phyloP scores from a whole-genome alignment of 30 jellyfish, hydroid and myxozoan genomes.

The Aurelia coerulea region DNA sequence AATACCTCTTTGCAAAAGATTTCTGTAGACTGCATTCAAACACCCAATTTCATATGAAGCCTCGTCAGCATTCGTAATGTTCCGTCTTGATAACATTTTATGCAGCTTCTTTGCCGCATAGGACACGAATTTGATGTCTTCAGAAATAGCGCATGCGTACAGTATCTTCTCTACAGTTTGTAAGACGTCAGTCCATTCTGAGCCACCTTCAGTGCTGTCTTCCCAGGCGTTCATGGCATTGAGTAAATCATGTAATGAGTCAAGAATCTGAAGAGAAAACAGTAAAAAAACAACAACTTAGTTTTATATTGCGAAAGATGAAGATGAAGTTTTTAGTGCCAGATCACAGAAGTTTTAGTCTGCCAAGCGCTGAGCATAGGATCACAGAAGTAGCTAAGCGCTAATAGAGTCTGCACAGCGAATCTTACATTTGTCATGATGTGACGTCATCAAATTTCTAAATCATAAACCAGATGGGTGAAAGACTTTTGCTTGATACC shows the following conservation, averaged over 20 bases:
- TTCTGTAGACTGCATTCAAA: conserved; percentile 49
- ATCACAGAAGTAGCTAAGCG: no score
- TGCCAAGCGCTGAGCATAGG: no score
- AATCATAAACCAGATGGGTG: no score
- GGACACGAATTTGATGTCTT: conserved; percentile 65
- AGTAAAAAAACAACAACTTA: not conserved
- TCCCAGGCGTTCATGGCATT: conserved; percentile 96
- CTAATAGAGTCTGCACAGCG: no score
- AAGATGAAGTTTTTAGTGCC: no score
- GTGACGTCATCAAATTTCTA: no score
- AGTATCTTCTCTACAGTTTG: conserved; percentile 80
- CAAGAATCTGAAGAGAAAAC: conserved; percentile 59
- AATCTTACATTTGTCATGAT: no score
- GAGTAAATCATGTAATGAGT: conserved; percentile 66
- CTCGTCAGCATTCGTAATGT: conserved; percentile 48
- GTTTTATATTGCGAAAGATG: no score
- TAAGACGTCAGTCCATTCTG: conserved; percentile 92
- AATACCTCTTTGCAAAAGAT: conserved; percentile 67
- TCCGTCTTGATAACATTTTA: conserved; percentile 80
- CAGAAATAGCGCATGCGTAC: conserved; percentile 58
- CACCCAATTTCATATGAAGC: conserved; percentile 75
- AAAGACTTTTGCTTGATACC: no score
- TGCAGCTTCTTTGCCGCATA: conserved; percentile 71
- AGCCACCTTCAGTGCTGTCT: conserved; percentile 95
- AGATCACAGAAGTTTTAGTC: no score